These are phyloP conservation scores for Campoletis raptor DNA, from an alignment of 2,888 invertebrate genomes.

Conservation along the genomic window DNA sequence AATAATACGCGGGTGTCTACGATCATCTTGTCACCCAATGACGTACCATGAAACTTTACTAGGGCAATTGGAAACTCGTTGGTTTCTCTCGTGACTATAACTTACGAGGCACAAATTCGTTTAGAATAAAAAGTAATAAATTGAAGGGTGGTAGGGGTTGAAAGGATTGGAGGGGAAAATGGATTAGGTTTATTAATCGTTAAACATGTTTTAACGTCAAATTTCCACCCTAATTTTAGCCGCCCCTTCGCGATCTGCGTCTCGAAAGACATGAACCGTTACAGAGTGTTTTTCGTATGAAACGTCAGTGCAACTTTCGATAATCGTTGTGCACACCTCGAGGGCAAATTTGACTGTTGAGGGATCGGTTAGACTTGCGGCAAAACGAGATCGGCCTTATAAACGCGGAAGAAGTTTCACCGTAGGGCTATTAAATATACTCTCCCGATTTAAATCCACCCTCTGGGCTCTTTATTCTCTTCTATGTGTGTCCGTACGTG, in stretches of 20 bases:
- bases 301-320: constrained; percentile 61
- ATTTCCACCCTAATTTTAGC: constrained; percentile 43
- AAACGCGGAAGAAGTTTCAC: constrained; percentile 67
- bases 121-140: not conserved
- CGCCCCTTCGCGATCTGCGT: not conserved
- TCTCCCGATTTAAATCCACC: constrained; percentile 53
- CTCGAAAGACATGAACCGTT: not conserved
- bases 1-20: constrained; percentile 56
- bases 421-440: constrained; percentile 51
- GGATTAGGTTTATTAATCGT: constrained; percentile 46
- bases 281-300: constrained; percentile 2
- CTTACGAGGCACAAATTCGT: constrained; percentile 30
- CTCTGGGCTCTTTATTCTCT: constrained; percentile 51
- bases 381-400: constrained; percentile 21
- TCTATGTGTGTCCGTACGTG: not conserved
- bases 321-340: constrained; percentile 56
- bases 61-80: constrained; percentile 71
- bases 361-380: constrained; percentile 54
- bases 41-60: constrained; percentile 72
- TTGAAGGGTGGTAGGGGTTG: not conserved
- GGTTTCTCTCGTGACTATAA: constrained; percentile 63
- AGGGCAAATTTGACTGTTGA: constrained; percentile 58
- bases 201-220: constrained; percentile 40
- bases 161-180: not conserved
- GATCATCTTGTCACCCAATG: constrained; percentile 70